A percentile compares a stretch with the other conserved stretches of the same genome.
phyloP scores from a whole-genome alignment of 2,888 invertebrate species.

The Saturnia japonica region DNA sequence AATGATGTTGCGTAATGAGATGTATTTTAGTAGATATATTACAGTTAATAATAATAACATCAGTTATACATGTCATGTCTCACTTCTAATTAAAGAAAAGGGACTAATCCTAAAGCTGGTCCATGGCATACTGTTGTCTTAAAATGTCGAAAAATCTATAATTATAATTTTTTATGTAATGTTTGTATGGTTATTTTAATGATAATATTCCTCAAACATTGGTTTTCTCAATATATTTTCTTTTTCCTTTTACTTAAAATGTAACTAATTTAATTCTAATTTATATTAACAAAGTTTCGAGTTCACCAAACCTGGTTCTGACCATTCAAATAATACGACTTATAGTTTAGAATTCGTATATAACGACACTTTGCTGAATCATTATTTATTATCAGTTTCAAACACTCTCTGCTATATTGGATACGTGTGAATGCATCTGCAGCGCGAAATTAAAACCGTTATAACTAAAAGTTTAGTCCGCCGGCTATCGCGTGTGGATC shows the following conservation, averaged over 20 bases:
- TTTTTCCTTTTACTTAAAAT: too few species aligned
- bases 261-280: too few species aligned
- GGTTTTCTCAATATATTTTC: too few species aligned
- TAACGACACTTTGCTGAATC: neutral
- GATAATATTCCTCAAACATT: too few species aligned
- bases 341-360: neutral
- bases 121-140: too few species aligned
- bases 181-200: too few species aligned
- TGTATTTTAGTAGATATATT: neutral
- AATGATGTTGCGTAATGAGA: neutral
- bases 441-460: conserved; percentile 2
- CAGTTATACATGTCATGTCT: too few species aligned
- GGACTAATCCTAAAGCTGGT: too few species aligned
- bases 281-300: neutral
- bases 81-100: too few species aligned
- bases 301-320: neutral
- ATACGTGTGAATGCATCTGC: neutral
- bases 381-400: neutral
- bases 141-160: too few species aligned
- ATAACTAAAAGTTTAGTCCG: neutral
- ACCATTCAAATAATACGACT: neutral
- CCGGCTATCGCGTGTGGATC: conserved; percentile 9
- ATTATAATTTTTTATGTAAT: too few species aligned
- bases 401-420: neutral
- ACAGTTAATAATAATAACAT: neutral